Conservation (phyloP, 2,888 invertebrate genomes). For the Lasioglossum morio region DNA sequence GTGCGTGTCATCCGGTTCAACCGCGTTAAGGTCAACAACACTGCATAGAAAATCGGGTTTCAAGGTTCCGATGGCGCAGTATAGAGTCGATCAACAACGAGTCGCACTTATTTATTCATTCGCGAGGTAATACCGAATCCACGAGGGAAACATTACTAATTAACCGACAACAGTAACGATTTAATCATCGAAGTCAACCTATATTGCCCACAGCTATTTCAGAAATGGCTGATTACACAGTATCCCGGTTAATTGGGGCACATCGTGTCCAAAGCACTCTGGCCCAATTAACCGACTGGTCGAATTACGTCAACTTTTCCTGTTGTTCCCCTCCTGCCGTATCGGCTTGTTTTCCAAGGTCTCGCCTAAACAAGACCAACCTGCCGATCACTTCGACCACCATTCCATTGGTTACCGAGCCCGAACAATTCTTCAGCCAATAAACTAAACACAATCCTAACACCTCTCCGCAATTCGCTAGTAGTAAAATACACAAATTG, state of each 20-base stretch:
- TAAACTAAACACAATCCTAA: neutral
- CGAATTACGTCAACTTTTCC: slow-evolving; percentile 1
- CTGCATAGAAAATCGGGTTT: neutral
- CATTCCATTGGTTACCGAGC: neutral
- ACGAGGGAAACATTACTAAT: neutral
- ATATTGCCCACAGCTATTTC: slow-evolving; percentile 9
- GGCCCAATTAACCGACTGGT: neutral
- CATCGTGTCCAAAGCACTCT: neutral
- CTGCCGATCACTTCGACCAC: neutral
- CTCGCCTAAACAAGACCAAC: neutral
- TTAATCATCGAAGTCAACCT: slow-evolving; percentile 1
- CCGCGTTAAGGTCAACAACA: neutral
- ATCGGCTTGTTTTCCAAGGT: neutral
- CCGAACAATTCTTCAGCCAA: neutral
- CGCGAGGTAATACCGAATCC: neutral
- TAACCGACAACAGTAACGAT: neutral
- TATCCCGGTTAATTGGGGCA: neutral
- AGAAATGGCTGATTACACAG: slow-evolving; percentile 12
- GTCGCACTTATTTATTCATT: neutral
- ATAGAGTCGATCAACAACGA: neutral
- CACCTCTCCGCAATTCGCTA: neutral
- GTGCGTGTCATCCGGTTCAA: neutral
- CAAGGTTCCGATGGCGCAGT: neutral
- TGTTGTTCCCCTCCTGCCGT: neutral
- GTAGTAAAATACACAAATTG: too few relatives aligned